These are phyloP conservation scores for Cyanoliseus patagonus DNA, from an alignment of 2,113 vertebrate genomes.

Conservation along the genomic window DNA sequence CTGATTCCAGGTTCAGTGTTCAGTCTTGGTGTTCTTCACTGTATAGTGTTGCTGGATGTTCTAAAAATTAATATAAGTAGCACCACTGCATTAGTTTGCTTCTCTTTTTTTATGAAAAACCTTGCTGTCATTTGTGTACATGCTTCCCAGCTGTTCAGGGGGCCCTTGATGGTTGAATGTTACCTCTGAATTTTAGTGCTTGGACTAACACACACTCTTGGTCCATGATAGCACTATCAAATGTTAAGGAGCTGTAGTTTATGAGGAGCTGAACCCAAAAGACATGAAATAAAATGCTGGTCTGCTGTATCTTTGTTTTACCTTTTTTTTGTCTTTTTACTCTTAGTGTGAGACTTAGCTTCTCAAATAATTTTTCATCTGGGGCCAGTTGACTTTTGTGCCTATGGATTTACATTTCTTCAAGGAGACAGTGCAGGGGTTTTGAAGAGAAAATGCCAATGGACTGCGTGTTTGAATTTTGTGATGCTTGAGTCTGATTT, in stretches of 20 bases:
- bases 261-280: neutral
- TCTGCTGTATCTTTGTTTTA: neutral
- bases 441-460: neutral
- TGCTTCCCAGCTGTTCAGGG: neutral
- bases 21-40: neutral
- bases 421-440: neutral
- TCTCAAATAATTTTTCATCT: neutral
- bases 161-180: neutral
- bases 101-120: neutral
- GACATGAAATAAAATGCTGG: neutral
- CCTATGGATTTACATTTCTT: neutral
- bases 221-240: neutral
- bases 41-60: neutral
- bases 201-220: neutral
- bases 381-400: neutral
- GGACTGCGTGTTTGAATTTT: neutral
- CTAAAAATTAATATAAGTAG: neutral
- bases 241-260: neutral
- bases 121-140: neutral
- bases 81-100: neutral
- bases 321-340: neutral
- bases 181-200: neutral
- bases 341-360: neutral
- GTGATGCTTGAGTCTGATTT: neutral
- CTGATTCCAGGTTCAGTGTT: neutral